phyloP scores from a whole-genome alignment of 2,888 invertebrate species.

The Lamproptera curius region DNA sequence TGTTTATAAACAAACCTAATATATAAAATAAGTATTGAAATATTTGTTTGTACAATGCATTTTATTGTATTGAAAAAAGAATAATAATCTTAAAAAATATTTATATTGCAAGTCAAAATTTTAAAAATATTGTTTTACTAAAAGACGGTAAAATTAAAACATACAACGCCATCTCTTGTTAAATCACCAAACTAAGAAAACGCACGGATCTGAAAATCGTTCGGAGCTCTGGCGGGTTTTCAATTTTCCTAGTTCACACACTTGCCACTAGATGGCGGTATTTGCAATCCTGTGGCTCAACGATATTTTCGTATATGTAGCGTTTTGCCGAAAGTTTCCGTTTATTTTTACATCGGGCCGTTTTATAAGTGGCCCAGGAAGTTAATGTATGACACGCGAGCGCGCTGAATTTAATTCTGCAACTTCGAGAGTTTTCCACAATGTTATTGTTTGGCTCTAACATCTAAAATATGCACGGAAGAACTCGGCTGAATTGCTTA shows the following conservation, averaged over 20 bases:
- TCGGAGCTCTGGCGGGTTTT: conserved; percentile 37
- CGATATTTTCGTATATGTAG: conserved; percentile 45
- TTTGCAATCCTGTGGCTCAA: conserved; percentile 25
- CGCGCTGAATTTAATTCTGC: conserved; percentile 45
- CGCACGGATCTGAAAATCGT: conserved; percentile 24
- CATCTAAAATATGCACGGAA: conserved; percentile 13
- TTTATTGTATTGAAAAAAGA: no score
- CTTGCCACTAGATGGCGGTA: conserved; percentile 49
- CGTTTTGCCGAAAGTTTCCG: conserved; percentile 50
- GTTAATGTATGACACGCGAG: conserved; percentile 46
- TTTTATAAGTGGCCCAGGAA: conserved; percentile 72
- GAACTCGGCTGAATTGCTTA: no score
- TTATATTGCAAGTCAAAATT: no score
- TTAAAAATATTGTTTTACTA: not conserved
- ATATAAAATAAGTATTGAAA: no score
- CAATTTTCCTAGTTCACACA: conserved; percentile 40
- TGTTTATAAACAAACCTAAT: no score
- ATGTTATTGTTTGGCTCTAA: conserved; percentile 20
- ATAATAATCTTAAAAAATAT: no score
- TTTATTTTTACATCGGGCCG: conserved; percentile 69
- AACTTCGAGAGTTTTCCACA: conserved; percentile 42
- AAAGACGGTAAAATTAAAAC: conserved; percentile 22
- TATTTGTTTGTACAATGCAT: no score
- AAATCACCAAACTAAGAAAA: conserved; percentile 23
- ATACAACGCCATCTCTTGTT: conserved; percentile 38